Evolutionary conservation across 2,113 vertebrate genomes (phyloP), one percentile per base, ranked within the genome.

Genomic region (Otis tarda): DNA sequence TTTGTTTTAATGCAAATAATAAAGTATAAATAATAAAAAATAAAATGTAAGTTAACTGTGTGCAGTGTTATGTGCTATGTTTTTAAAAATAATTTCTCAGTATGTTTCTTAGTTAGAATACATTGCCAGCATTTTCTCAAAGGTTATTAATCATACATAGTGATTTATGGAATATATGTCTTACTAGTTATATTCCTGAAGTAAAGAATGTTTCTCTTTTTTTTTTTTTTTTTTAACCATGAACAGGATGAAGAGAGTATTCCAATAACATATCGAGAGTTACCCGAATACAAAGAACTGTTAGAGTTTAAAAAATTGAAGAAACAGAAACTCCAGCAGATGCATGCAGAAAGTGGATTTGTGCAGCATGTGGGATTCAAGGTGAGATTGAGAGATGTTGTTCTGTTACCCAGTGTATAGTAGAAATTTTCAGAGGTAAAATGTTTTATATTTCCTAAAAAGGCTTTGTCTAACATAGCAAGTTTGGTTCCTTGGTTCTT

Each of bases 221-320:
- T 18, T 18, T 70, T 15, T 65, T 87, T 78, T 57, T 41, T 47
- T 87, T 76, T 57, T 37, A 55, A 68, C 73, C 67, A 68, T 68
- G 22, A 87, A 89, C 96, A 99, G 99, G 99, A 99, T 80, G 99
- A 99, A 45, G 99, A 99, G 73, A 97, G 98, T 69, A 98, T 99
- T 83, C 99, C 99, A 86, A n/a, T 98, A 74, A 98, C 98, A 68
- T 98, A 98, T 78, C 98, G 98, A 78, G 98, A 98, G 93, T 96
- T 99, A 83, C 99, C 99, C 2, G 99, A 99, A 97, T 99, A 99
- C 98, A 99, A 99, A 98, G 99, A 99, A 96, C 98, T 99, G 79
- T 97, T 99, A 96, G 98, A 99, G 94, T 98, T 99, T 93, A 99
- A 99, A 97, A 98, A 99, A 71, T 91, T 99, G 94, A 99, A 99